phyloP scores from a whole-genome alignment of 2,797 vertebrate genomes.

The Lycodopsis pacificus region DNA sequence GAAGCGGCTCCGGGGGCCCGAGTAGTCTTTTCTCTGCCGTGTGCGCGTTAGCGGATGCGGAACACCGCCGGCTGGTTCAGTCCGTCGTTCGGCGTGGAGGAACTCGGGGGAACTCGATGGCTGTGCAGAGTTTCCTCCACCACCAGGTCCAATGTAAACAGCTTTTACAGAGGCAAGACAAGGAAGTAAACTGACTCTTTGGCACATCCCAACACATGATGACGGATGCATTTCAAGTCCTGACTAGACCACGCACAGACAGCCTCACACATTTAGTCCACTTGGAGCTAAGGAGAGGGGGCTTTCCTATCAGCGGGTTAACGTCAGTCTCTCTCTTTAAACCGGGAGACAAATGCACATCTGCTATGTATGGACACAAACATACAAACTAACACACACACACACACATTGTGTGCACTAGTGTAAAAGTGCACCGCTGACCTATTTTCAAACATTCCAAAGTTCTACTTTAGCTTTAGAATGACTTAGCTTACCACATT shows the following conservation, averaged over 20 bases:
- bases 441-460: conserved; percentile 72
- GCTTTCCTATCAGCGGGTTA: conserved; percentile 42
- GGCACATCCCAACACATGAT: conserved; percentile 80
- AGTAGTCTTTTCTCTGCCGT: conserved; percentile 28
- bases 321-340: conserved; percentile 46
- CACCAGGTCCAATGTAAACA: conserved; percentile 76
- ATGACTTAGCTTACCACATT: conserved; percentile 76
- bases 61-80: conserved; percentile 16
- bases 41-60: conserved; percentile 19
- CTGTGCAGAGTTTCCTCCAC: conserved; percentile 63
- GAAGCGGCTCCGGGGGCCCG: conserved; percentile 21
- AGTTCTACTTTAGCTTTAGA: conserved; percentile 68
- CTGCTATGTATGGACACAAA: conserved; percentile 51
- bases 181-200: conserved; percentile 84
- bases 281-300: conserved; percentile 26
- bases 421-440: conserved; percentile 67
- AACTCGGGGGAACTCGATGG: conserved; percentile 39
- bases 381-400: conserved; percentile 53
- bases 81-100: conserved; percentile 48
- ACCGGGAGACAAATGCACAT: conserved; percentile 56
- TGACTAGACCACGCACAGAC: conserved; percentile 51
- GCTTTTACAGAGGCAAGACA: conserved; percentile 75
- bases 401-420: conserved; percentile 25
- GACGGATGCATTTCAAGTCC: conserved; percentile 66
- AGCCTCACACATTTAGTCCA: conserved; percentile 35